Evolutionary conservation across 35 echinoderm and acorn worm genomes (phyloP).

Genomic region (Apostichopus japonicus): DNA sequence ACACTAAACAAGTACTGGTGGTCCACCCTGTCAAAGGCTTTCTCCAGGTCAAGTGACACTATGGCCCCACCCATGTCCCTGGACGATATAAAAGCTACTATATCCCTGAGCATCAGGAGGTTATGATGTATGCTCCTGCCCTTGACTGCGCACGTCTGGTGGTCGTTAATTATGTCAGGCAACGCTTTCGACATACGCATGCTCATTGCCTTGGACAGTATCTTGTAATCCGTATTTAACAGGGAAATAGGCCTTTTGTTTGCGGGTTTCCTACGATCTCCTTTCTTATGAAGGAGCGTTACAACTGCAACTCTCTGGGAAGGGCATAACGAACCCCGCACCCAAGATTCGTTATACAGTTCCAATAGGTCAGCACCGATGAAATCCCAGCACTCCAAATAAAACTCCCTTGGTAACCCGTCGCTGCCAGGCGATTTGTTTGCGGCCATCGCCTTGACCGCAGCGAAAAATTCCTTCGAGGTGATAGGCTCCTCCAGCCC

Average conservation of each 20-base stretch:
- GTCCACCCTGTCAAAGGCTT: background rate
- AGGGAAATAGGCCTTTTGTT: background rate
- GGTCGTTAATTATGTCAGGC: background rate
- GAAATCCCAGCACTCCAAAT: background rate
- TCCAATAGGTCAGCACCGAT: background rate
- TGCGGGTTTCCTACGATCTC: background rate
- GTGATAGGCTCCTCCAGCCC: background rate
- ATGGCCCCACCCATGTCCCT: no score
- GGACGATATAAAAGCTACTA: no score
- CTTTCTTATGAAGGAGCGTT: background rate
- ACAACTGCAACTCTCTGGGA: background rate
- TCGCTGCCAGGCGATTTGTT: background rate
- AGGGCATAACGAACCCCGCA: background rate
- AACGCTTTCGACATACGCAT: background rate
- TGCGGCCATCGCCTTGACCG: background rate
- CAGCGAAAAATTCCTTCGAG: background rate
- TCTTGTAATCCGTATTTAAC: background rate
- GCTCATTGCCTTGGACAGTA: background rate
- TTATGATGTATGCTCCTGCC: background rate
- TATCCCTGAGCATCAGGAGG: no score
- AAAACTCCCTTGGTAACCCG: background rate
- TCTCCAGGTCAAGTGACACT: background rate
- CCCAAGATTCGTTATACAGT: background rate
- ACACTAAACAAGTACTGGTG: background rate
- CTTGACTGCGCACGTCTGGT: background rate